Percentiles rank a stretch among this genome's conserved stretches.
phyloP scores from a whole-genome alignment of 2,797 vertebrate genomes.

The Podarcis siculus region DNA sequence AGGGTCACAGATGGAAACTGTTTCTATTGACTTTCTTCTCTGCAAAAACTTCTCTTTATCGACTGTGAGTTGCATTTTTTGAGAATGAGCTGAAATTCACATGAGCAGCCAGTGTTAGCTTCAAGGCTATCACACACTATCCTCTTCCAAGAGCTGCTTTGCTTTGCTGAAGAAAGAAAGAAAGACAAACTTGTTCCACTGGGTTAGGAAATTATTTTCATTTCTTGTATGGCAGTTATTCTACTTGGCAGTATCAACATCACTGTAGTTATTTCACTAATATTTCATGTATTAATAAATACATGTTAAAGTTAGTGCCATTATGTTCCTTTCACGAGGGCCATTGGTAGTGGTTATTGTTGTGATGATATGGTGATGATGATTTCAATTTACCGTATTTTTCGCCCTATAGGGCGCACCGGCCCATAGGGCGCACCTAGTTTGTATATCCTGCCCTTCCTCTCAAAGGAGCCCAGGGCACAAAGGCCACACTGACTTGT shows the following conservation, averaged over 20 bases:
- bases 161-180: neutral
- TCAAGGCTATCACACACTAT: fast-evolving
- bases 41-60: neutral
- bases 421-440: too few relatives aligned
- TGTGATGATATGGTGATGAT: too few relatives aligned
- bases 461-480: too few relatives aligned
- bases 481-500: too few relatives aligned
- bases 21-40: neutral
- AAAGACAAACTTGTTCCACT: neutral
- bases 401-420: too few relatives aligned
- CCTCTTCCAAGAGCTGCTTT: neutral
- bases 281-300: neutral
- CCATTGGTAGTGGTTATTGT: too few relatives aligned
- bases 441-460: too few relatives aligned
- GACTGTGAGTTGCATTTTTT: constrained; percentile 14
- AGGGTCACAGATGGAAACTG: constrained; percentile 16
- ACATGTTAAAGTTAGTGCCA: neutral
- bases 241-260: neutral
- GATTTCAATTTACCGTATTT: too few relatives aligned
- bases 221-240: neutral
- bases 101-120: fast-evolving
- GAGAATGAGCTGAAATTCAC: constrained; percentile 3
- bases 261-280: constrained; percentile 11
- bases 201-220: constrained; percentile 7
- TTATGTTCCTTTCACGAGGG: neutral